phyloP scores from a whole-genome alignment of 2,113 vertebrate genomes.

The Labrus mixtus region DNA sequence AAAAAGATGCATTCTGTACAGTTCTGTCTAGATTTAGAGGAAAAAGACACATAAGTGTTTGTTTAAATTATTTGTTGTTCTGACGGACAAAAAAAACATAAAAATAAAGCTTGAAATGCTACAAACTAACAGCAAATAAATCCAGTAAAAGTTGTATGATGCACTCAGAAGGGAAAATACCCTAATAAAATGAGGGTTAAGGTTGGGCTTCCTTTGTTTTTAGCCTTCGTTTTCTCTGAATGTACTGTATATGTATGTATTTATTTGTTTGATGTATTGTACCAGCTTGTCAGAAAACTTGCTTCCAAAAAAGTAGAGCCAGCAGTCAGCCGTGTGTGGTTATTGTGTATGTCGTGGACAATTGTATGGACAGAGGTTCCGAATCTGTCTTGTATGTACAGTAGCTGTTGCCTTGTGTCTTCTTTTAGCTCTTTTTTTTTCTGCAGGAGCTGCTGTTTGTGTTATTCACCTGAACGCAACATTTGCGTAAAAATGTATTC shows the following conservation, averaged over 20 bases:
- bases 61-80: slow-evolving; percentile 96
- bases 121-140: slow-evolving; percentile 86
- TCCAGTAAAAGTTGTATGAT: slow-evolving; percentile 87
- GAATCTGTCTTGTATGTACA: slow-evolving; percentile 87
- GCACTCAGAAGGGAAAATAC: slow-evolving; percentile 81
- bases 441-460: slow-evolving; percentile 89
- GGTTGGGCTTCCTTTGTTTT: slow-evolving; percentile 82
- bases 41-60: slow-evolving; percentile 87
- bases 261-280: slow-evolving; percentile 93
- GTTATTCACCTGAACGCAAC: slow-evolving; percentile 83
- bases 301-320: slow-evolving; percentile 91
- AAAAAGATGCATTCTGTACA: slow-evolving; percentile 89
- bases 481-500: slow-evolving; percentile 84
- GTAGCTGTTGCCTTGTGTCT: slow-evolving; percentile 92
- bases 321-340: slow-evolving; percentile 89
- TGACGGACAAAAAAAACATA: slow-evolving; percentile 63
- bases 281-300: slow-evolving; percentile 90
- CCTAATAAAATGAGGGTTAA: slow-evolving; percentile 41
- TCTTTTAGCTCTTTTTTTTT: slow-evolving; percentile 58
- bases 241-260: slow-evolving; percentile 83
- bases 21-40: slow-evolving; percentile 91
- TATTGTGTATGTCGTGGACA: slow-evolving; percentile 93
- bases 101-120: slow-evolving; percentile 82
- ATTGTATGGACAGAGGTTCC: slow-evolving; percentile 89
- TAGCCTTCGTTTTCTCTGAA: slow-evolving; percentile 81